phyloP scores from a whole-genome alignment of 2,797 vertebrate genomes.

The Oreochromis mossambicus region DNA sequence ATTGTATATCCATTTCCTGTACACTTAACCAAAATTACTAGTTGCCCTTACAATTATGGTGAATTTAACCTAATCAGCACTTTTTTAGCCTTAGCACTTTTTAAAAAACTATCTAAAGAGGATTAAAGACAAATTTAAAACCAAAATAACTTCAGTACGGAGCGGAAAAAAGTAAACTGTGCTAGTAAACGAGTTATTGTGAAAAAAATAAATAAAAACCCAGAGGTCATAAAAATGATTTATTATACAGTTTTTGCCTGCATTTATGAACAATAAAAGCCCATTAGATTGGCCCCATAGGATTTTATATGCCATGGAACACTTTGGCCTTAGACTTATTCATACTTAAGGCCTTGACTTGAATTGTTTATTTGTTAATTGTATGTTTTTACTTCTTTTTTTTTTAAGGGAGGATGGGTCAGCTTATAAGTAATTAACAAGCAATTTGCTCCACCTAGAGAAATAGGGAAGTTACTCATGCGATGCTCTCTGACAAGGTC shows the following conservation, averaged over 20 bases:
- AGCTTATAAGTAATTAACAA: conserved; percentile 64
- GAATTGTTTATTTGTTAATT: conserved; percentile 50
- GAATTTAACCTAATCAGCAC: background rate
- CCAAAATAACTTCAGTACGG: background rate
- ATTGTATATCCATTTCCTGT: background rate
- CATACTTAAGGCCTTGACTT: background rate
- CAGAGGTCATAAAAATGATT: background rate
- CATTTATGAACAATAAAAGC: background rate
- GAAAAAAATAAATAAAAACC: background rate
- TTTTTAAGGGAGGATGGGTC: conserved; percentile 13
- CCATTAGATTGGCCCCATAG: background rate
- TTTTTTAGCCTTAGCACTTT: background rate
- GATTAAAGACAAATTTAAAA: background rate
- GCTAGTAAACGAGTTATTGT: background rate
- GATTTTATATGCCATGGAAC: background rate
- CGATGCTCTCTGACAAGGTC: conserved; percentile 74
- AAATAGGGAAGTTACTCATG: conserved; percentile 71
- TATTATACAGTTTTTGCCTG: background rate
- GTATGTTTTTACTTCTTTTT: background rate
- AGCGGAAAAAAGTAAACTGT: background rate
- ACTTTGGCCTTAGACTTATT: background rate
- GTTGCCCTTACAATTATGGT: background rate
- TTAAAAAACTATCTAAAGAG: background rate
- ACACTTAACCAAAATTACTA: background rate
- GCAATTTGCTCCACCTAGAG: conserved; percentile 59